Conservation (phyloP, 2,888 invertebrate genomes). For the Acanthoscelides obtectus region DNA sequence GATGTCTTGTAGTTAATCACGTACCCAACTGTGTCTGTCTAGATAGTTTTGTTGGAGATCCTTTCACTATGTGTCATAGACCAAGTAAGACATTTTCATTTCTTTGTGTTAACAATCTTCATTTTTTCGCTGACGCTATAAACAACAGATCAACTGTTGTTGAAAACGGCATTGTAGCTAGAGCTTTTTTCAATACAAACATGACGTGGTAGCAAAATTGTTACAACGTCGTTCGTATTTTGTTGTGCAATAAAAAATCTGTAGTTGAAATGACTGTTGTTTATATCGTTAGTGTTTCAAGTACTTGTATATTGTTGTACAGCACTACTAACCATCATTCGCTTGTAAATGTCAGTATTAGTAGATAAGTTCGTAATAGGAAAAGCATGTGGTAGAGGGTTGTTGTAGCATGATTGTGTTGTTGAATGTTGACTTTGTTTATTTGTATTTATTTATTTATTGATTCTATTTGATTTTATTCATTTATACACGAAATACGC, state of each 20-base stretch:
- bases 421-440: not conserved
- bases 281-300: not conserved
- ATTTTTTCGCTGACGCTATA: slow-evolving; percentile 6
- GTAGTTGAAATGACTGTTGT: not conserved
- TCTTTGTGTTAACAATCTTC: slow-evolving; percentile 9
- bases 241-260: too few relatives aligned
- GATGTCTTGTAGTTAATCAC: slow-evolving; percentile 70
- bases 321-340: slow-evolving; percentile 1
- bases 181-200: too few relatives aligned
- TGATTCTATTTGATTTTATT: too few relatives aligned
- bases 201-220: too few relatives aligned
- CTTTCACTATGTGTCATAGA: slow-evolving; percentile 57
- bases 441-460: not conserved
- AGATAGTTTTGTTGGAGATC: slow-evolving; percentile 63
- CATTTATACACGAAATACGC: too few relatives aligned
- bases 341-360: not conserved
- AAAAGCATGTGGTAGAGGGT: not conserved
- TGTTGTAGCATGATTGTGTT: not conserved
- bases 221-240: too few relatives aligned
- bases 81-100: slow-evolving; percentile 52
- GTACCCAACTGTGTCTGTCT: slow-evolving; percentile 71
- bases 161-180: not conserved
- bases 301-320: not conserved
- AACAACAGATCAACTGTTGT: slow-evolving; percentile 24
- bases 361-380: not conserved